phyloP scores from a whole-genome alignment of 2,113 vertebrate genomes.

The Mormyrus iriodes region DNA sequence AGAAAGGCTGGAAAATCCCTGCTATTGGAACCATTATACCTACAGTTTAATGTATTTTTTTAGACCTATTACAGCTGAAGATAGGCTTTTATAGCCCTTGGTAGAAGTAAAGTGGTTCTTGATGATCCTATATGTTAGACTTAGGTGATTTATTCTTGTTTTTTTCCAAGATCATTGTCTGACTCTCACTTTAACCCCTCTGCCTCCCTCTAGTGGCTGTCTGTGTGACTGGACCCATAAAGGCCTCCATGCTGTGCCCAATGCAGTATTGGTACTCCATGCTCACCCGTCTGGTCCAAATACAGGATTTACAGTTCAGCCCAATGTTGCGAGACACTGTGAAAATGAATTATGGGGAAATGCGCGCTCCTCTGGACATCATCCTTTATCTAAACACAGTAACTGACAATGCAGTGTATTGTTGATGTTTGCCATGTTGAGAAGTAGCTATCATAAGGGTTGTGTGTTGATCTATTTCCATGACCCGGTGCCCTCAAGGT shows the following conservation, averaged over 20 bases:
- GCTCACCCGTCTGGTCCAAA: conserved; percentile 65
- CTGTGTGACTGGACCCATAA: conserved; percentile 57
- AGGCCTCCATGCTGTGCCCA: conserved; percentile 41
- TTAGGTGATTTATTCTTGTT: neutral
- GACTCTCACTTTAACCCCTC: conserved; percentile 4
- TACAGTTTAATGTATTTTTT: neutral
- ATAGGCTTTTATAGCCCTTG: neutral
- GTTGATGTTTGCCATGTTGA: conserved; percentile 60
- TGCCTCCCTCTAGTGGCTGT: conserved; percentile 7
- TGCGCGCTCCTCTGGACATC: conserved; percentile 88
- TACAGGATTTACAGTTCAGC: conserved; percentile 62
- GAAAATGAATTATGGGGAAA: conserved; percentile 87
- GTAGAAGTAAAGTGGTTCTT: neutral
- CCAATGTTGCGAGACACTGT: conserved; percentile 73
- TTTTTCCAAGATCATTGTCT: neutral
- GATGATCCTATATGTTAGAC: neutral
- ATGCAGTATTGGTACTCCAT: conserved; percentile 46
- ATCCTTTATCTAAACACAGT: conserved; percentile 70
- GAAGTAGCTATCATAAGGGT: conserved; percentile 60
- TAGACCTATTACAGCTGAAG: neutral
- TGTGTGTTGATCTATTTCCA: conserved; percentile 66
- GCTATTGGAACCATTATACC: neutral
- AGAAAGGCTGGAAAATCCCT: neutral
- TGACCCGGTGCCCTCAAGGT: conserved; percentile 65
- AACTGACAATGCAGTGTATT: conserved; percentile 28